phyloP scores from a whole-genome alignment of 1,140 invertebrate genomes.

The Tetramorium parvispinum region DNA sequence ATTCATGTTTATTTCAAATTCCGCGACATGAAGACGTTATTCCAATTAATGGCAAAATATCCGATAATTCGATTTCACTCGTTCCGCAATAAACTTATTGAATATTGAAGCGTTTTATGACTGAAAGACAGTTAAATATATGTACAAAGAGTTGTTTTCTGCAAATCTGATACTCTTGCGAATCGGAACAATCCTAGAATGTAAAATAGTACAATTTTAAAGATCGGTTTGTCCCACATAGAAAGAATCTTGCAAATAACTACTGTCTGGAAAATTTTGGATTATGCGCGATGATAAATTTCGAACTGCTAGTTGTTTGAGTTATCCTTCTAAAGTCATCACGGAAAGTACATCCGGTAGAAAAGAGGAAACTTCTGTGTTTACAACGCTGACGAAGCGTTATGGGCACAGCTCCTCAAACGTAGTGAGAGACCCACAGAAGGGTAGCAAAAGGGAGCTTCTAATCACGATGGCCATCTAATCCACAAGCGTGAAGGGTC shows the following conservation, averaged over 20 bases:
- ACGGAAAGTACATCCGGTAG: slow-evolving; percentile 5
- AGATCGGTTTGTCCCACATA: neutral
- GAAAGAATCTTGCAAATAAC: neutral
- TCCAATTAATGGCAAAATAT: neutral
- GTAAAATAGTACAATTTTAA: neutral
- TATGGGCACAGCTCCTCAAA: slow-evolving; percentile 37
- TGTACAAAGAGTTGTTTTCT: neutral
- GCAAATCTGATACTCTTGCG: neutral
- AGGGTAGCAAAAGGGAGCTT: slow-evolving; percentile 29
- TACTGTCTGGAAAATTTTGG: neutral
- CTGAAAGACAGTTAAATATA: neutral
- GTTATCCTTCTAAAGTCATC: slow-evolving; percentile 23
- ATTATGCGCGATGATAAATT: slow-evolving; percentile 10
- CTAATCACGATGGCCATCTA: slow-evolving; percentile 67
- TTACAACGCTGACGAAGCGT: slow-evolving; percentile 54
- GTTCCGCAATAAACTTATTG: neutral
- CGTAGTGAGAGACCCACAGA: slow-evolving; percentile 9
- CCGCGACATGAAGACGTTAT: neutral
- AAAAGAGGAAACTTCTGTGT: slow-evolving; percentile 28
- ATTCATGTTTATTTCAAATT: neutral
- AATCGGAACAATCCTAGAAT: neutral
- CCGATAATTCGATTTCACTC: neutral
- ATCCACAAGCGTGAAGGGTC: slow-evolving; percentile 56
- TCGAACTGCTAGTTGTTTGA: neutral
- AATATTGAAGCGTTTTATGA: neutral